Evolutionary conservation across 2,113 vertebrate species (phyloP).

Genomic region (Nycticebus coucang): DNA sequence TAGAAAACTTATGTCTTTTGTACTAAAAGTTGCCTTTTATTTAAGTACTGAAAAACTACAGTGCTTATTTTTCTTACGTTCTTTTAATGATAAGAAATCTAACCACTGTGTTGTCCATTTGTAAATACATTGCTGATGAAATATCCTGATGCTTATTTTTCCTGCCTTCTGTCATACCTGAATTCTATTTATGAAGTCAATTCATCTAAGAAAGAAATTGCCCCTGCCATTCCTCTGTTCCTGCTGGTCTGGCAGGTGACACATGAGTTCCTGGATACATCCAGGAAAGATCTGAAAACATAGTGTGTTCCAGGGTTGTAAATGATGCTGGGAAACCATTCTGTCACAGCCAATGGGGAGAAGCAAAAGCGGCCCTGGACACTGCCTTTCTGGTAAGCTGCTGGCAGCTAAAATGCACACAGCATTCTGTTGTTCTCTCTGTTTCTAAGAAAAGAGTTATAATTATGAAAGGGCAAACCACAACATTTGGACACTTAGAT

Average conservation of each 20-base stretch:
- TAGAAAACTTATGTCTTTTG: not conserved
- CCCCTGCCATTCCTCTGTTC: not conserved
- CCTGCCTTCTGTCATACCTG: not conserved
- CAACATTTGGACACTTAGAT: not conserved
- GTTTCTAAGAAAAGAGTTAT: slow-evolving; percentile 47
- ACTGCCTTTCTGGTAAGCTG: slow-evolving; percentile 29
- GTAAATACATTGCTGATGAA: slow-evolving; percentile 24
- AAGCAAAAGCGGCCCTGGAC: not conserved
- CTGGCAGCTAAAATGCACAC: not conserved
- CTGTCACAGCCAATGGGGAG: not conserved
- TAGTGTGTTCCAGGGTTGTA: not conserved
- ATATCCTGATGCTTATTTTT: not conserved
- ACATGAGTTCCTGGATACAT: slow-evolving; percentile 26
- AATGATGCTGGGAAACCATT: not conserved
- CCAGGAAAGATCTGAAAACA: not conserved
- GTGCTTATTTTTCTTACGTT: not conserved
- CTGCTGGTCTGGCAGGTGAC: not conserved
- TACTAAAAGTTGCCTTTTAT: not conserved
- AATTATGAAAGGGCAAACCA: slow-evolving; percentile 32
- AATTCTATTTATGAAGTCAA: slow-evolving; percentile 15
- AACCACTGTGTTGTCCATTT: not conserved
- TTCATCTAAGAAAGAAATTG: slow-evolving; percentile 18
- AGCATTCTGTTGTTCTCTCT: not conserved
- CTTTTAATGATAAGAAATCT: slow-evolving; percentile 34
- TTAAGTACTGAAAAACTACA: not conserved